Conservation (phyloP, 2,888 invertebrate genomes). For the Platycheirus rosarum region DNA sequence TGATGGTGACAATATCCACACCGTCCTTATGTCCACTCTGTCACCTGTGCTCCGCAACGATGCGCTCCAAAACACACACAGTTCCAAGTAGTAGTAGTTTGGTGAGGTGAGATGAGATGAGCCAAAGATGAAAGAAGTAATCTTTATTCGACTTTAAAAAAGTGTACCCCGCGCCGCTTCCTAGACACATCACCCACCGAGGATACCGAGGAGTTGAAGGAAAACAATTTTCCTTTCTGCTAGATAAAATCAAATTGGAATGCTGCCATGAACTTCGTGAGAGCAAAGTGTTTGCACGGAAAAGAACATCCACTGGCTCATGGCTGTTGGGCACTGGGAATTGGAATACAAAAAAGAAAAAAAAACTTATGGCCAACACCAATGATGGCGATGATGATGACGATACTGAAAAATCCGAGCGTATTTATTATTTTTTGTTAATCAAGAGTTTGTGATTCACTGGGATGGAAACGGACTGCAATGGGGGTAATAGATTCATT, state of each 20-base stretch:
- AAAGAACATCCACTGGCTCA: constrained; percentile 9
- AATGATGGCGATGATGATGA: constrained; percentile 28
- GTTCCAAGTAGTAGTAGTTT: no score
- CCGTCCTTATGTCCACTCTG: constrained; percentile 29
- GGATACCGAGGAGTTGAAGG: neutral
- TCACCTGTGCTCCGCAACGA: constrained; percentile 37
- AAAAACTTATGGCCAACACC: constrained; percentile 11
- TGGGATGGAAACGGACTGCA: neutral
- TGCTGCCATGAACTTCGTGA: constrained; percentile 55
- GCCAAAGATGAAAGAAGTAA: constrained; percentile 50
- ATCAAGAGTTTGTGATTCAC: constrained; percentile 34
- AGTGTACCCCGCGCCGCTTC: constrained; percentile 1
- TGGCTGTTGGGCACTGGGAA: neutral
- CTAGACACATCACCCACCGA: neutral
- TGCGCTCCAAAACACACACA: constrained; percentile 13
- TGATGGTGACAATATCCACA: constrained; percentile 51
- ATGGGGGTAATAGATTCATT: constrained; percentile 46
- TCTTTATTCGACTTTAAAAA: constrained; percentile 43
- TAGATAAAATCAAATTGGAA: constrained; percentile 64
- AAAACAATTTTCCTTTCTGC: constrained; percentile 58
- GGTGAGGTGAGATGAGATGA: neutral
- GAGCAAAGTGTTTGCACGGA: constrained; percentile 29
- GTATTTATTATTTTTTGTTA: constrained; percentile 70
- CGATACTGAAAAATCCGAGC: constrained; percentile 44
- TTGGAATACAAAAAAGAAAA: neutral